Evolutionary conservation across 2,797 vertebrate genomes (phyloP).

Genomic region (Peromyscus eremicus): DNA sequence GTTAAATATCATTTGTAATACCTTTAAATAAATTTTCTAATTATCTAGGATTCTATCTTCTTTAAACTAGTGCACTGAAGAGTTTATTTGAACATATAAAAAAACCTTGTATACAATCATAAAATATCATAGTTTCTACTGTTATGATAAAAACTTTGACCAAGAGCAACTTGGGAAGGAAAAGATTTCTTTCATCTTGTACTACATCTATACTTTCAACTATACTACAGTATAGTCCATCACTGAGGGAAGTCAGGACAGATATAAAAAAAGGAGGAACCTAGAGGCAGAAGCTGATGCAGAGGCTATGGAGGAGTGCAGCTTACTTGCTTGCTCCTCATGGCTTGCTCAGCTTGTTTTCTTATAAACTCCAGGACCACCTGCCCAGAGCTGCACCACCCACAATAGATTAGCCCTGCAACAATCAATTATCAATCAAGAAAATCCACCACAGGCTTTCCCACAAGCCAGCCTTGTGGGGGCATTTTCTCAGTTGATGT

Average conservation of each 20-base stretch:
- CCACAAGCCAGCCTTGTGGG: neutral
- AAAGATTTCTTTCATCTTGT: neutral
- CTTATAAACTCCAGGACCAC: neutral
- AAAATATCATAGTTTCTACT: neutral
- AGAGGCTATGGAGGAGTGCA: too few relatives aligned
- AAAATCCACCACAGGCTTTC: neutral
- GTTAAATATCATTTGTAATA: neutral
- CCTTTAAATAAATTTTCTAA: neutral
- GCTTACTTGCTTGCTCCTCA: neutral
- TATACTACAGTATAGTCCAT: neutral
- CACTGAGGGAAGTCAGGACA: neutral
- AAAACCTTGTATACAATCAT: neutral
- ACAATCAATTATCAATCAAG: neutral
- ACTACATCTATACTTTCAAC: too few relatives aligned
- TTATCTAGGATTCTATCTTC: neutral
- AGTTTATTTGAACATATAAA: neutral
- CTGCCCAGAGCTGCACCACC: too few relatives aligned
- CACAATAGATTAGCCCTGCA: neutral
- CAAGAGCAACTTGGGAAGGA: neutral
- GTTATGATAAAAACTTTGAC: neutral
- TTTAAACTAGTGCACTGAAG: neutral
- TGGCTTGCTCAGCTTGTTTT: neutral
- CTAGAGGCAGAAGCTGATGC: neutral
- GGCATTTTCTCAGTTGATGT: neutral
- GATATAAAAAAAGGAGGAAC: neutral